phyloP scores from a whole-genome alignment of 2,797 vertebrate genomes.

The Triplophysa yarkandensis region DNA sequence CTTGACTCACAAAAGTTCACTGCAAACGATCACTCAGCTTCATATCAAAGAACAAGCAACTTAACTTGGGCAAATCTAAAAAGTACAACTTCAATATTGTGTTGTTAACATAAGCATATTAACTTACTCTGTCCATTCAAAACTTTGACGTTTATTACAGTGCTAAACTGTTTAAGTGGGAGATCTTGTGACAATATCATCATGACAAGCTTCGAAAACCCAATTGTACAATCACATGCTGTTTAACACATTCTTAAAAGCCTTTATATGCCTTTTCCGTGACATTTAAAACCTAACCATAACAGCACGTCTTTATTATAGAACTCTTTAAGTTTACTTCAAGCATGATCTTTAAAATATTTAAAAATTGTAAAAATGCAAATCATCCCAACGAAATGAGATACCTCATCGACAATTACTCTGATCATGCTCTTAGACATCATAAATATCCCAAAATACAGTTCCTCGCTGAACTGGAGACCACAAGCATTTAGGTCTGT shows the following conservation, averaged over 20 bases:
- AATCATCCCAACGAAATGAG: neutral
- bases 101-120: neutral
- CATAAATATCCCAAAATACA: neutral
- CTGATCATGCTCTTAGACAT: neutral
- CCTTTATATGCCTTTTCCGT: neutral
- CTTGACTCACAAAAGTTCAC: neutral
- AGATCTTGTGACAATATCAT: neutral
- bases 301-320: neutral
- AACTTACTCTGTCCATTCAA: neutral
- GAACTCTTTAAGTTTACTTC: too few relatives aligned
- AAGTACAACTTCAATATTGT: neutral
- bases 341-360: slow-evolving; percentile 13
- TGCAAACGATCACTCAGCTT: neutral
- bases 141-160: neutral
- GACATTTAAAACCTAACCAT: neutral
- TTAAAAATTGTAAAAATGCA: neutral
- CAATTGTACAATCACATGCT: neutral
- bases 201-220: neutral
- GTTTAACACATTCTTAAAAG: neutral
- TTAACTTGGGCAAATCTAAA: neutral
- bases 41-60: neutral
- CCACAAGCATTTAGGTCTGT: neutral
- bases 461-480: neutral
- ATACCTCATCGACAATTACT: neutral
- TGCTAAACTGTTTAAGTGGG: neutral